Percentiles rank a stretch among this genome's conserved stretches.
Evolutionary conservation across 1,140 invertebrate species (phyloP).

Genomic region (Diorhabda carinulata): DNA sequence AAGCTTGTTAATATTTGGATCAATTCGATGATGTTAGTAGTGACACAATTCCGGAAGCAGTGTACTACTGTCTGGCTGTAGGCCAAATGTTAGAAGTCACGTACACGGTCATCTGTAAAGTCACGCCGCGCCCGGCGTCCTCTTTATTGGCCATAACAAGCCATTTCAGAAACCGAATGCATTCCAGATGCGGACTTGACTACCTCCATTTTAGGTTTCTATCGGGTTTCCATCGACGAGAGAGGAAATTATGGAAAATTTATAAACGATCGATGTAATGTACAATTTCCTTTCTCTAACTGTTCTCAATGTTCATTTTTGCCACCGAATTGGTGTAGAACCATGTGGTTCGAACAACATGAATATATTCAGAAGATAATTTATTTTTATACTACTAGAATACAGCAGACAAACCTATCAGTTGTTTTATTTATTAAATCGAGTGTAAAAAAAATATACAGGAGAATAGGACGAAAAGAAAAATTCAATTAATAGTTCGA

Average conservation of each 20-base stretch:
- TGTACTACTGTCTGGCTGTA: slow-evolving; percentile 26
- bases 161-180: slow-evolving; percentile 34
- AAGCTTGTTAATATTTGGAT: no score
- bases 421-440: no score
- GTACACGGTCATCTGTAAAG: slow-evolving; percentile 40
- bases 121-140: slow-evolving; percentile 27
- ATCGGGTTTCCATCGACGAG: slow-evolving; percentile 15
- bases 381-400: no score
- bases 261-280: slow-evolving; percentile 24
- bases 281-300: slow-evolving; percentile 21
- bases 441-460: no score
- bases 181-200: slow-evolving; percentile 34
- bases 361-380: no score
- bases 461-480: no score
- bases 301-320: background rate
- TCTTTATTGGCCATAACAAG: slow-evolving; percentile 44
- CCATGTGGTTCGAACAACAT: no score
- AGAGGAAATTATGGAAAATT: slow-evolving; percentile 28
- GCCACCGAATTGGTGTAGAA: no score
- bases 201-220: slow-evolving; percentile 28
- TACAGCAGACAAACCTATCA: no score
- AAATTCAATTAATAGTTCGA: no score
- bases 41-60: slow-evolving; percentile 13
- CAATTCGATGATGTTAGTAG: background rate
- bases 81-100: slow-evolving; percentile 33